These are phyloP conservation scores for Melanotaenia boesemani DNA, from an alignment of 2,797 vertebrate species.

Conservation along the genomic window DNA sequence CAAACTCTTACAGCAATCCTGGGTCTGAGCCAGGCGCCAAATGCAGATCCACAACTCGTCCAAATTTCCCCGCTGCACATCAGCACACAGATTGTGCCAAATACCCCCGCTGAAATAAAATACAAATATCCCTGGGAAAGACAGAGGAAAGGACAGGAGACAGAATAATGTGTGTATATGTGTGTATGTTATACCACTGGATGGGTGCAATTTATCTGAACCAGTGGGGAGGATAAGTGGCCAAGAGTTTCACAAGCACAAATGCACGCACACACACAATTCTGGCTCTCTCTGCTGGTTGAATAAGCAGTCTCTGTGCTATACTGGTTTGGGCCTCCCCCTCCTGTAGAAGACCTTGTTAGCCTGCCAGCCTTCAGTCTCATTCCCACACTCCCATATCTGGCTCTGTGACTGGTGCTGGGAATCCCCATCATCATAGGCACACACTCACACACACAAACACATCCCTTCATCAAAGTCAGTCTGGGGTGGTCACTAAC, in stretches of 20 bases:
- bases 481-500: slow-evolving; percentile 45
- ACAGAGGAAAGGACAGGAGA: slow-evolving; percentile 50
- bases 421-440: slow-evolving; percentile 73
- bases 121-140: slow-evolving; percentile 62
- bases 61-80: slow-evolving; percentile 68
- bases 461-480: slow-evolving; percentile 44
- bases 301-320: slow-evolving; percentile 77
- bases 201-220: slow-evolving; percentile 69
- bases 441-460: slow-evolving; percentile 31
- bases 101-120: slow-evolving; percentile 63
- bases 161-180: slow-evolving; percentile 48
- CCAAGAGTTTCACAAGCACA: slow-evolving; percentile 43
- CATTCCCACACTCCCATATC: slow-evolving; percentile 81
- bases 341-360: slow-evolving; percentile 75
- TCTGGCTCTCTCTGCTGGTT: slow-evolving; percentile 61
- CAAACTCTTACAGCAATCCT: slow-evolving; percentile 47
- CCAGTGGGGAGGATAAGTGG: slow-evolving; percentile 59
- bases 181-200: slow-evolving; percentile 45
- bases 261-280: slow-evolving; percentile 30
- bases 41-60: slow-evolving; percentile 53
- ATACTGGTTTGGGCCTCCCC: slow-evolving; percentile 76
- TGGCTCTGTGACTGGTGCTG: slow-evolving; percentile 68
- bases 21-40: slow-evolving; percentile 63
- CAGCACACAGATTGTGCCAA: slow-evolving; percentile 52
- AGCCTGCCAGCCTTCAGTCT: slow-evolving; percentile 74